Evolutionary conservation across 2,797 vertebrate species (phyloP), one percentile per base, ranked within the genome.

Genomic region (Leptodactylus fallax): DNA sequence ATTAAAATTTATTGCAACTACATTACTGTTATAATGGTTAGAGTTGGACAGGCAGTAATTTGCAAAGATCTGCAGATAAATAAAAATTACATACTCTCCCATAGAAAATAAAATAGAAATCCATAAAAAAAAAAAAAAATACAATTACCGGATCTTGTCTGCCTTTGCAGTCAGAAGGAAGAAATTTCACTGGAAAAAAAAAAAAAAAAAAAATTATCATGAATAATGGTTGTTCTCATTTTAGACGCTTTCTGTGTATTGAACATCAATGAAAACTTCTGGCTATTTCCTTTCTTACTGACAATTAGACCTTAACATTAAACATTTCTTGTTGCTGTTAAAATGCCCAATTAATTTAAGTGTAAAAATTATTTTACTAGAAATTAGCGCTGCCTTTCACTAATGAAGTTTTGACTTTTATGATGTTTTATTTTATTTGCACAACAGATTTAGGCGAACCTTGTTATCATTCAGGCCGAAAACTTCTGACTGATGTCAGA

Each of bases 151-250:
- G 89, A 88, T 96, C 94, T 7, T 91, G 93, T 90, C 92, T 94
- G 86, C 91, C 90, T 65, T 93, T 93, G 92, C 95, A 96, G 91
- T 95, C 95, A 94, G 94, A 88, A 49, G 95, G 90, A 92, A 96
- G 90, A 67, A 95, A 90, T 90, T 95, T 93, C 93, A 95, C 95
- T 96, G 87, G 3, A 93, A 89, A 90, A 87, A 36, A 36, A 93
- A 91, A 93, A 91, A 76, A 81, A 93, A 36, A 93, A 91, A 93
- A 91, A 76, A 81, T 92, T 92, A 90, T 63, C 56, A 16, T 67
- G 21, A 85, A 77, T 21, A 79, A 12, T n/a, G 3, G 4, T 6
- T 4, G n/a, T 10, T 79, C 16, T 19, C 27, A 72, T n/a, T 14
- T 67, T 36, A 36, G 13, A 16, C 1, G 49, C 21, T 49, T 76